Base-by-base conservation (phyloP, 1,140 invertebrate species). In the Procambarus clarkii region DNA sequence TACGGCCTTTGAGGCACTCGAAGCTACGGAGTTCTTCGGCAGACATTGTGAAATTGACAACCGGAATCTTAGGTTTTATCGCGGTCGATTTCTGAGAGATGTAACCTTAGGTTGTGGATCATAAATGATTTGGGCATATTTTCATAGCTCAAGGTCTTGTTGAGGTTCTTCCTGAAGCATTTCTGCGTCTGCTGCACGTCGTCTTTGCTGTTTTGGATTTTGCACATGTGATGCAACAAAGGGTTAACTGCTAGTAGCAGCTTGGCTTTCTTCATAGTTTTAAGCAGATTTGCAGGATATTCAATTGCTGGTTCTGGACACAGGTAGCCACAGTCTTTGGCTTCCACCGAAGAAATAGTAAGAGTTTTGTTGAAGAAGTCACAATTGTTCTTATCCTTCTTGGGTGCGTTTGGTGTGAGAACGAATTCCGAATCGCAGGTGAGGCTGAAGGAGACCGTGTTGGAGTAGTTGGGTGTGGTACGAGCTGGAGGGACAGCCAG, bases 121-220 rank as follows among this genome's bases (percentile, higher is more conserved):
- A 50, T 24, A 50, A 88, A 91, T 46, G 79, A 58, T 60, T 85
- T 77, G 2, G 89, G 81, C 76, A 84, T 77, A 48, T 91, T 79
- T 18, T 91, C 88, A 44, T 87, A 54, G 11, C 71, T 74, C 4
- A 24, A 13, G 21, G 89, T 71, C 86, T 91, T 91, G 69, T 92
- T 92, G 8, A 91, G 87, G 46, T 91, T 91, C 78, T 64, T 88
- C 86, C 89, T 71, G 81, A 88, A 92, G 48, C 92, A 92, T 44
- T 92, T 92, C 76, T 92, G 92, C 4, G 71, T 44, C 50, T 44
- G 18, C 18, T 21, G 74, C 0, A 45, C 15, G 34, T 83, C 69
- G 21, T 91, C 86, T 79, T 60, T 76, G 1, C 86, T 86, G 34
- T 81, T 54, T 15, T 87, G 69, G 24, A 91, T 79, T 82, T 92